Conservation (phyloP, 2,113 vertebrate genomes). For the Chaenocephalus aceratus region DNA sequence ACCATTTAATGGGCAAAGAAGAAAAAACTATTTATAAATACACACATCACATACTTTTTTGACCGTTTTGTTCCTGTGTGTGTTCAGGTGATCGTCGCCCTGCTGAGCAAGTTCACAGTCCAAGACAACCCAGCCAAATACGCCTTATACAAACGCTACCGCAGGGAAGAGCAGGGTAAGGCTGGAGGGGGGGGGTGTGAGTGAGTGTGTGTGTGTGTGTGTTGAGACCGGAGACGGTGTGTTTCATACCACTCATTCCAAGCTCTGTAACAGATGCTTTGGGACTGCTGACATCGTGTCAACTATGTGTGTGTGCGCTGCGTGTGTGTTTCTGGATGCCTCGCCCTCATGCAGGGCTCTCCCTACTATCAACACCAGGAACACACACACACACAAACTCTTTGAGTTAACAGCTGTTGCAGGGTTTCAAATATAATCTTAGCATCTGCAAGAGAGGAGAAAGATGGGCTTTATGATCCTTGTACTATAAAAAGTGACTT, state of each 20-base stretch:
- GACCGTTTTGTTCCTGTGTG: background rate
- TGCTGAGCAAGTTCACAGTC: slow-evolving; percentile 93
- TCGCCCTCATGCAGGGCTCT: slow-evolving; percentile 40
- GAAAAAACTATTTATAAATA: too few species aligned
- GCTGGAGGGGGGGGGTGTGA: too few species aligned
- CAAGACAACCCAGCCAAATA: slow-evolving; percentile 97
- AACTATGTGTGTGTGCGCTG: slow-evolving; percentile 1
- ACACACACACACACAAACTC: slow-evolving; percentile 32
- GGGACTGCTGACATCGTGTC: slow-evolving; percentile 6
- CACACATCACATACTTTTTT: background rate
- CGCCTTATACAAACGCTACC: slow-evolving; percentile 94
- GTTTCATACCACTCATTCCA: slow-evolving; percentile 50
- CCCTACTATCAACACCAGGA: slow-evolving; percentile 48
- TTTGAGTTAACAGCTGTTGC: slow-evolving; percentile 63
- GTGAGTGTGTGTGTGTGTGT: too few species aligned
- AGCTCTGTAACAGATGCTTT: slow-evolving; percentile 22
- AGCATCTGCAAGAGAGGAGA: background rate
- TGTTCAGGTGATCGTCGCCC: slow-evolving; percentile 91
- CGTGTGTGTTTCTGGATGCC: slow-evolving; percentile 37
- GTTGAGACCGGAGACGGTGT: slow-evolving; percentile 9
- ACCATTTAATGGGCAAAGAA: background rate
- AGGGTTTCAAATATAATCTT: slow-evolving; percentile 17
- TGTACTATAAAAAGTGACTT: background rate
- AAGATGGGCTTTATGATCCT: background rate
- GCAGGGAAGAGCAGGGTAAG: slow-evolving; percentile 94